A percentile compares a stretch with the other conserved stretches of the same genome.
Conservation (phyloP, 2,113 vertebrate species). For the Apodemus speciosus region DNA sequence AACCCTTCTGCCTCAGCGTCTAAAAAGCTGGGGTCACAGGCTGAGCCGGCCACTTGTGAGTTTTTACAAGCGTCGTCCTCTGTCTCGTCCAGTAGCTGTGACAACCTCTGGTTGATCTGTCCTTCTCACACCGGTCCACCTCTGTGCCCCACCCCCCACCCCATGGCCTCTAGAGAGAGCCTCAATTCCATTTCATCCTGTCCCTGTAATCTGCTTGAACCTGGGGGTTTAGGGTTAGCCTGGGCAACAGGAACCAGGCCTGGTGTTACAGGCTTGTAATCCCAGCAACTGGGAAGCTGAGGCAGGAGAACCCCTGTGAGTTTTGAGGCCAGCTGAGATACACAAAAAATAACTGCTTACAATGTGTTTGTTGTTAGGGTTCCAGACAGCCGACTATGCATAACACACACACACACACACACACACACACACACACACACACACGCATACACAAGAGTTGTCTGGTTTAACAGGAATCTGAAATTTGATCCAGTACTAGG, state of each 20-base stretch:
- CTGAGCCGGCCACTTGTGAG: neutral
- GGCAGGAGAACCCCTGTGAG: neutral
- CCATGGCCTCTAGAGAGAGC: neutral
- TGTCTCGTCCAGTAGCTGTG: neutral
- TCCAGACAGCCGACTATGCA: neutral
- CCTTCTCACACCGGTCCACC: neutral
- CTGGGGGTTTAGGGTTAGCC: neutral
- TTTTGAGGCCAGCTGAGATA: neutral
- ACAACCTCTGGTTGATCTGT: neutral
- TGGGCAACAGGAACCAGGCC: neutral
- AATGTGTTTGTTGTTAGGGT: neutral
- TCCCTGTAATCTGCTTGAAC: neutral
- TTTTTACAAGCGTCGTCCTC: neutral
- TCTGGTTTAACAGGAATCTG: neutral
- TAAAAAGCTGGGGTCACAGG: neutral
- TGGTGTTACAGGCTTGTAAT: neutral
- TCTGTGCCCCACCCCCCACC: neutral
- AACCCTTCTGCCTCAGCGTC: neutral
- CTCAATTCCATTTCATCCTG: neutral
- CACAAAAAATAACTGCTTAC: neutral
- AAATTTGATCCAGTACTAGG: neutral
- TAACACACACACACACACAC: neutral
- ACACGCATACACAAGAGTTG: neutral
- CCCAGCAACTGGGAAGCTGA: neutral
- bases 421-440: neutral